Conservation (phyloP, 2,888 invertebrate species). For the Ophion ventricosus region DNA sequence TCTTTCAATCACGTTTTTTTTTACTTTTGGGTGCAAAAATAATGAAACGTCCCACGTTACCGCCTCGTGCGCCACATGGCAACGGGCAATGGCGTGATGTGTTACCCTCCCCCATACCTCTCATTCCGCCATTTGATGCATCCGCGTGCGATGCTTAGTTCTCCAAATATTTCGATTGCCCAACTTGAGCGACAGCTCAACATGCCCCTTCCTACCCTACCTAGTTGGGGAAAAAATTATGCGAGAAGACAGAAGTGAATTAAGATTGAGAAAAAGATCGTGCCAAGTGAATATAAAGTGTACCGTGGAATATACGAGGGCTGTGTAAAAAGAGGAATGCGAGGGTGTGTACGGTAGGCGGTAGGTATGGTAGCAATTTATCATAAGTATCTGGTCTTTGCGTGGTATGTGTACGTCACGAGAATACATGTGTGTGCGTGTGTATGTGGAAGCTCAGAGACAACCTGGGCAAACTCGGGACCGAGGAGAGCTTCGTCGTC, state of each 20-base stretch:
- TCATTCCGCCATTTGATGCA: no score
- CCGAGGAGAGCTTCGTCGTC: constrained; percentile 23
- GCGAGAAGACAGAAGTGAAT: constrained; percentile 47
- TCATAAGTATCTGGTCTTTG: constrained; percentile 47
- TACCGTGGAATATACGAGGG: constrained; percentile 22
- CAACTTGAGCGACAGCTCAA: no score
- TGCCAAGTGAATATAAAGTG: constrained; percentile 41
- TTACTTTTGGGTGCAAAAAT: no score
- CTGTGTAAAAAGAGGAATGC: constrained; percentile 24
- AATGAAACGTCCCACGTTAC: no score
- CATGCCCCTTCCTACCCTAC: no score
- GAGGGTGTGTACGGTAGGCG: background rate
- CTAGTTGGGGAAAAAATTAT: background rate
- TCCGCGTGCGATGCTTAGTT: no score
- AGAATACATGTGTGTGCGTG: background rate
- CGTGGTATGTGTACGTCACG: constrained; percentile 14
- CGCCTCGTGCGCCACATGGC: no score
- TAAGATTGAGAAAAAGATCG: constrained; percentile 36
- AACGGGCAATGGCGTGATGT: no score
- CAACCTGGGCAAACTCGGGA: constrained; percentile 43
- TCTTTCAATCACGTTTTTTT: no score
- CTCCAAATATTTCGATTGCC: no score
- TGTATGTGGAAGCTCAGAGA: background rate
- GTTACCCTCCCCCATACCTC: no score
- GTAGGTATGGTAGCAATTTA: constrained; percentile 42